Evolutionary conservation across 1,140 invertebrate species (phyloP).

Genomic region (Neuroterus valhalla): DNA sequence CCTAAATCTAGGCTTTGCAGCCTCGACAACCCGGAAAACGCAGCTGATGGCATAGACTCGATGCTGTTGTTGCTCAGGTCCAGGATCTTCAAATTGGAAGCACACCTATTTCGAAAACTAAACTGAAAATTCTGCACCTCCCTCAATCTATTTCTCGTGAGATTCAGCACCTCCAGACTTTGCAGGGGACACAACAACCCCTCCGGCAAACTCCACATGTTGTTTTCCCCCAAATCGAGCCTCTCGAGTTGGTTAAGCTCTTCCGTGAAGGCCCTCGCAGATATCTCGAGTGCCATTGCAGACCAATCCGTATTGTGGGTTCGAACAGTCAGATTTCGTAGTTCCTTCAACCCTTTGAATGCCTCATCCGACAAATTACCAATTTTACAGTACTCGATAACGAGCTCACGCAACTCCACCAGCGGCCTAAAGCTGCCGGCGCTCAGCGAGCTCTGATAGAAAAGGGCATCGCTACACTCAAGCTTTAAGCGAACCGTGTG

Average conservation of each 20-base stretch:
- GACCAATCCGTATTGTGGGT: constrained; percentile 94
- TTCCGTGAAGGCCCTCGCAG: constrained; percentile 83
- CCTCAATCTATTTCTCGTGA: constrained; percentile 87
- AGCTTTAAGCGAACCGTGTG: constrained; percentile 87
- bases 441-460: constrained; percentile 90
- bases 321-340: constrained; percentile 88
- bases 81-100: constrained; percentile 82
- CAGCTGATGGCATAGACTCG: constrained; percentile 84
- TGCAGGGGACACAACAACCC: constrained; percentile 87
- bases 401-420: constrained; percentile 86
- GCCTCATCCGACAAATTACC: constrained; percentile 89
- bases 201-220: constrained; percentile 89
- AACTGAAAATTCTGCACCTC: constrained; percentile 87
- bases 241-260: constrained; percentile 84
- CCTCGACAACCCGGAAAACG: constrained; percentile 82
- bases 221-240: constrained; percentile 91
- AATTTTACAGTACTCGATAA: constrained; percentile 93
- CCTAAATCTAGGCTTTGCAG: constrained; percentile 79
- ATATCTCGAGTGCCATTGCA: constrained; percentile 87
- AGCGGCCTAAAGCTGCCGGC: constrained; percentile 89
- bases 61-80: constrained; percentile 90
- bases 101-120: constrained; percentile 80
- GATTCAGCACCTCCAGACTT: constrained; percentile 85
- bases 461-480: constrained; percentile 88
- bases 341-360: constrained; percentile 86